Conservation (phyloP, 2,888 invertebrate genomes). For the Siphonodentalium dalli region DNA sequence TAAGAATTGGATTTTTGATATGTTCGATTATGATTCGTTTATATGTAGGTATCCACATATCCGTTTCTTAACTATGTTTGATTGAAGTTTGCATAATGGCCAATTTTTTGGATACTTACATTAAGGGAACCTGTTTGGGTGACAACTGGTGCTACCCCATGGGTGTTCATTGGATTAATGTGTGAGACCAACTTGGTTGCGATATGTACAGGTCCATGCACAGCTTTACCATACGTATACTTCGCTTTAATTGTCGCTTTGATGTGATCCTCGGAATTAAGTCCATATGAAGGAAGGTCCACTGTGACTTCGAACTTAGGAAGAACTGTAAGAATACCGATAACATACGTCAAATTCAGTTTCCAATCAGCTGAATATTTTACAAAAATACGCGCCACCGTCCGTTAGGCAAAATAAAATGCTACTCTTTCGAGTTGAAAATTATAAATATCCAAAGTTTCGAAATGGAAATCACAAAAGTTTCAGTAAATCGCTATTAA, state of each 20-base stretch:
- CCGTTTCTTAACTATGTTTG: no score
- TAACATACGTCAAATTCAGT: neutral
- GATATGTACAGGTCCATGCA: constrained; percentile 84
- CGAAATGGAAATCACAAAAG: no score
- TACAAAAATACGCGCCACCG: no score
- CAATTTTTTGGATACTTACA: no score
- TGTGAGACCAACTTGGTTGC: constrained; percentile 66
- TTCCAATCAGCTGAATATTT: neutral
- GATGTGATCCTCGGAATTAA: constrained; percentile 81
- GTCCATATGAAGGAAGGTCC: constrained; percentile 81
- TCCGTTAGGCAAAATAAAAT: no score
- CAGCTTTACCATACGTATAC: constrained; percentile 66
- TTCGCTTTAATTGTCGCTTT: constrained; percentile 82
- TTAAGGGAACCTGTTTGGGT: constrained; percentile 14
- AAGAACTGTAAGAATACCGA: constrained; percentile 74
- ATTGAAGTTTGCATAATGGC: no score
- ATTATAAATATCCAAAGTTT: no score
- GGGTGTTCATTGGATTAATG: constrained; percentile 32
- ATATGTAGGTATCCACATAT: no score
- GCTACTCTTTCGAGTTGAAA: no score
- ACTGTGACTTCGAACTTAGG: constrained; percentile 92
- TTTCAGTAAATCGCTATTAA: no score
- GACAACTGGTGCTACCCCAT: constrained; percentile 32
- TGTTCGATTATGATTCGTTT: no score
- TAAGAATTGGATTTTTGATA: no score